These are phyloP conservation scores for Azemiops feae DNA, from an alignment of 2,113 vertebrate genomes.

Conservation along the genomic window DNA sequence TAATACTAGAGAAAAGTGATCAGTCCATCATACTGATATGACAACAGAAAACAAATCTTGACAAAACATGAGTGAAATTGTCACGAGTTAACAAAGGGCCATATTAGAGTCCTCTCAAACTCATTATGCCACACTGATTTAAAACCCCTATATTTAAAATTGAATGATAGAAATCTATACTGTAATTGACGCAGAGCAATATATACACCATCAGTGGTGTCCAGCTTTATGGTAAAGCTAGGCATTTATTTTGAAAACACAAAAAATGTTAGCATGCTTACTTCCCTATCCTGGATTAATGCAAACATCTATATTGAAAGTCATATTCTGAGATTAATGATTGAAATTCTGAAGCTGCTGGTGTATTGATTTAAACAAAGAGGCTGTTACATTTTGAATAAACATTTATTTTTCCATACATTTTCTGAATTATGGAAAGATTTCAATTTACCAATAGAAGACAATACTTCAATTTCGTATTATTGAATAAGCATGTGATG, in stretches of 20 bases:
- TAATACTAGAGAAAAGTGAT: not conserved
- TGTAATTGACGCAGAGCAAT: not conserved
- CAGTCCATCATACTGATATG: not conserved
- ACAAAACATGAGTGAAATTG: not conserved
- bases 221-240: not conserved
- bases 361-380: slow-evolving; percentile 15
- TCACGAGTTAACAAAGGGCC: slow-evolving; percentile 1
- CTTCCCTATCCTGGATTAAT: not conserved
- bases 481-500: slow-evolving; percentile 20
- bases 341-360: not conserved
- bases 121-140: not conserved
- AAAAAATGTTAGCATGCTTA: not conserved
- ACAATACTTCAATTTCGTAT: not conserved
- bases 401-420: not conserved
- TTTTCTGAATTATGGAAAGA: not conserved
- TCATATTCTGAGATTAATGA: not conserved
- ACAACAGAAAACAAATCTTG: not conserved
- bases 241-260: not conserved
- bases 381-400: slow-evolving; percentile 11
- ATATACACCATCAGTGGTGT: not conserved
- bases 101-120: slow-evolving; percentile 4
- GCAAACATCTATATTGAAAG: not conserved
- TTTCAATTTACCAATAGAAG: not conserved
- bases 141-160: not conserved
- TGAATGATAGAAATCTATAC: fast-evolving